Conservation (phyloP, 2,888 invertebrate genomes). For the Drosophila fulvimacula region DNA sequence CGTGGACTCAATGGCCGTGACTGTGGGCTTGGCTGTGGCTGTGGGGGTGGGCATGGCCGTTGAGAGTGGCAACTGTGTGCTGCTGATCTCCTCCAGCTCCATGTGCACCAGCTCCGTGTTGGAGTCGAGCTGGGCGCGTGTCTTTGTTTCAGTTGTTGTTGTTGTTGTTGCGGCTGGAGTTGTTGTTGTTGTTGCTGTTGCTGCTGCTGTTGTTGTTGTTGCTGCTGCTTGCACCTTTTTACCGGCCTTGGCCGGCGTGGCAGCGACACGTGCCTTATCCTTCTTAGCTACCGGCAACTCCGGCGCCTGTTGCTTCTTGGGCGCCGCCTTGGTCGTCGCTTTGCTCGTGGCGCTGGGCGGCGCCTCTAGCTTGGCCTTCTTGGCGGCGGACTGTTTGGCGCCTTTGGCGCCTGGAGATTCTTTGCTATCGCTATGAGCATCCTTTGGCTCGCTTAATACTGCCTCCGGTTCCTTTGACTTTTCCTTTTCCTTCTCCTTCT, state of each 20-base stretch:
- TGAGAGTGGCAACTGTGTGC: neutral
- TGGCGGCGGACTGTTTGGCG: slow-evolving; percentile 44
- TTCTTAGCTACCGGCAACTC: slow-evolving; percentile 15
- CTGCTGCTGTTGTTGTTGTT: neutral
- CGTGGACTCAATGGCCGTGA: slow-evolving; percentile 29
- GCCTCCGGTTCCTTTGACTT: slow-evolving; percentile 37
- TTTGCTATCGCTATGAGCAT: slow-evolving; percentile 36
- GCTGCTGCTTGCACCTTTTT: slow-evolving; percentile 32
- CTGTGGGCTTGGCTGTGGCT: slow-evolving; percentile 19
- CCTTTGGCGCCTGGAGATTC: slow-evolving; percentile 47
- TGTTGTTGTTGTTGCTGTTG: slow-evolving; percentile 3
- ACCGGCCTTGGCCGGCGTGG: slow-evolving; percentile 24
- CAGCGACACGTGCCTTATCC: slow-evolving; percentile 18
- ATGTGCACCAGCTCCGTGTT: slow-evolving; percentile 81
- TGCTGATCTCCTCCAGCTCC: slow-evolving; percentile 76
- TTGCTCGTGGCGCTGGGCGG: slow-evolving; percentile 6
- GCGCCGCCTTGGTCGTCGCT: slow-evolving; percentile 11
- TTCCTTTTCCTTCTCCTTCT: slow-evolving; percentile 37
- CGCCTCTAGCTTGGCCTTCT: slow-evolving; percentile 56
- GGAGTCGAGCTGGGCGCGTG: slow-evolving; percentile 59
- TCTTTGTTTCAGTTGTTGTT: neutral
- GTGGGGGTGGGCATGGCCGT: slow-evolving; percentile 8
- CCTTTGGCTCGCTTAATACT: slow-evolving; percentile 38
- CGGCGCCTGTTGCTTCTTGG: slow-evolving; percentile 36
- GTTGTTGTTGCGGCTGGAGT: neutral